Evolutionary conservation across 2,888 invertebrate genomes (phyloP).

Genomic region (Idaea biselata): DNA sequence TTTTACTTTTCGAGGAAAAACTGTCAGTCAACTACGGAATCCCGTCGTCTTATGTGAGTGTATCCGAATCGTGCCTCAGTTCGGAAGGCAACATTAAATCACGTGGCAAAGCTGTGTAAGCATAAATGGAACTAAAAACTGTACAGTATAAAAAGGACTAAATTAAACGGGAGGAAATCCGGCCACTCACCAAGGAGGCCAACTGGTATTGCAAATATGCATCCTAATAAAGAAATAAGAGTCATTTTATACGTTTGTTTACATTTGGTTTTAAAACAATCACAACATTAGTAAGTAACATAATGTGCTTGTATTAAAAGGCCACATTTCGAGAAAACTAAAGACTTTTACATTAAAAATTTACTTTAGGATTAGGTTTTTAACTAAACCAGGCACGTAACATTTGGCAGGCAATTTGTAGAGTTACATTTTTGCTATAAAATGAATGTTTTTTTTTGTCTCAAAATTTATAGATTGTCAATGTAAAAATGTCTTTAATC

Average conservation of each 20-base stretch:
- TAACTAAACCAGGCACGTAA: too few species aligned
- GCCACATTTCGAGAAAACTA: not conserved
- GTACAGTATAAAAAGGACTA: constrained; percentile 41
- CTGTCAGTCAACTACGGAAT: too few species aligned
- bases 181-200: constrained; percentile 78
- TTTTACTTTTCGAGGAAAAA: too few species aligned
- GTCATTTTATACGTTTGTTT: constrained; percentile 40
- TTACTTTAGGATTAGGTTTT: too few species aligned
- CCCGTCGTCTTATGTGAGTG: not conserved
- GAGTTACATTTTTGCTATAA: too few species aligned
- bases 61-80: not conserved
- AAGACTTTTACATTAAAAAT: too few species aligned
- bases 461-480: not conserved
- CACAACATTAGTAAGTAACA: constrained; percentile 47
- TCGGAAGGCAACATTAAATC: not conserved
- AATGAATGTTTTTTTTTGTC: too few species aligned
- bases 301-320: not conserved
- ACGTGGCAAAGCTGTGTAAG: constrained; percentile 60
- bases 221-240: constrained; percentile 72
- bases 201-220: constrained; percentile 77
- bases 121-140: constrained; percentile 42
- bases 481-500: constrained; percentile 13
- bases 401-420: too few species aligned
- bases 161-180: constrained; percentile 51
- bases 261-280: constrained; percentile 30